Conservation (phyloP, 2,113 vertebrate species). For the Tichodroma muraria region DNA sequence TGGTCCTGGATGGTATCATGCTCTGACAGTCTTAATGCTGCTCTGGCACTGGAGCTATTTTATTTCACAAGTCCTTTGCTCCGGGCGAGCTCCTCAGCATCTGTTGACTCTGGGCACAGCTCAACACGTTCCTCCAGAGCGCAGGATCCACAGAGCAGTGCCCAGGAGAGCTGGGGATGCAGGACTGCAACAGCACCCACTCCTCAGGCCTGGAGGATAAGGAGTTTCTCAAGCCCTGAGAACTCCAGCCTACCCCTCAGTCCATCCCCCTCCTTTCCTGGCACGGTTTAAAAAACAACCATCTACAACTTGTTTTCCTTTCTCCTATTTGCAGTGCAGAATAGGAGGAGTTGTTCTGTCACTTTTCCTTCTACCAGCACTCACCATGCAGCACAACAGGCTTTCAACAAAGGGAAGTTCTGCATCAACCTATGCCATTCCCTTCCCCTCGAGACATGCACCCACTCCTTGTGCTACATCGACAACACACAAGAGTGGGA, state of each 20-base stretch:
- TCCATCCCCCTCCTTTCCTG: background rate
- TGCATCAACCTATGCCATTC: background rate
- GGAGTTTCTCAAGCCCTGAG: background rate
- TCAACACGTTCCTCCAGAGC: background rate
- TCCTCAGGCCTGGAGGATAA: background rate
- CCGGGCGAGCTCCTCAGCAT: background rate
- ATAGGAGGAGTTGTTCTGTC: background rate
- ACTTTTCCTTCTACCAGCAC: background rate
- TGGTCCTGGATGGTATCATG: constrained; percentile 37
- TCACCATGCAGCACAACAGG: background rate
- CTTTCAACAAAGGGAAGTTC: background rate
- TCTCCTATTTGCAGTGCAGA: background rate
- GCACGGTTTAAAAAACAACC: background rate
- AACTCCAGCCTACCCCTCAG: background rate
- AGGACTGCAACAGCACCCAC: background rate
- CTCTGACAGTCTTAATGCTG: constrained; percentile 22
- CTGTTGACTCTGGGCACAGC: constrained; percentile 31
- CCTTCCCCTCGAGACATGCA: background rate
- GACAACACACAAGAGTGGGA: background rate
- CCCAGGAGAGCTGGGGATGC: background rate
- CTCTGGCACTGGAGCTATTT: constrained; percentile 19
- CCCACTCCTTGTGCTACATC: background rate
- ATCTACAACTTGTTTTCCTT: background rate
- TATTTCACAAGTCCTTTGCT: constrained; percentile 41
- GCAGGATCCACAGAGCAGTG: background rate